Conservation (phyloP, 2,113 vertebrate genomes). For the Paradoxurus hermaphroditus region DNA sequence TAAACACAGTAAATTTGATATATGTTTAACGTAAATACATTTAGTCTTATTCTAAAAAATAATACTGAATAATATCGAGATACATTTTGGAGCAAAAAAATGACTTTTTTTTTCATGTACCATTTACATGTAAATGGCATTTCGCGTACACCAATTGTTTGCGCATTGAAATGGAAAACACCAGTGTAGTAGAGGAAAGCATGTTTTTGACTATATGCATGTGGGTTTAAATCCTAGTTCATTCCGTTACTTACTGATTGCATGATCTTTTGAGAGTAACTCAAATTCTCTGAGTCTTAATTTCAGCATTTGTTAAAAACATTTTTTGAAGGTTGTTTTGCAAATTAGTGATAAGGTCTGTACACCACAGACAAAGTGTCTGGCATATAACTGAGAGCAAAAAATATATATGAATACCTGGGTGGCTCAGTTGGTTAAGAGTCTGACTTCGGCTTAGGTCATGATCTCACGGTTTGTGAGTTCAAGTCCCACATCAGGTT, state of each 20-base stretch:
- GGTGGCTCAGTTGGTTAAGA: no score
- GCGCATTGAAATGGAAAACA: neutral
- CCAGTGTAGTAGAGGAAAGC: neutral
- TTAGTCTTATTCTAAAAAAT: neutral
- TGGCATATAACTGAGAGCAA: neutral
- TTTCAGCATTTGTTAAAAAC: neutral
- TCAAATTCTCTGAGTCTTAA: neutral
- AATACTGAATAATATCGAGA: neutral
- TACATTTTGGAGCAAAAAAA: neutral
- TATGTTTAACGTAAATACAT: neutral
- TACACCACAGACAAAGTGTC: neutral
- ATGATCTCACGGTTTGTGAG: no score
- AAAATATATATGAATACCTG: no score
- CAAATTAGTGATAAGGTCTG: neutral
- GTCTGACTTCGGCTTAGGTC: no score
- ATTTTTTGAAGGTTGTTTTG: neutral
- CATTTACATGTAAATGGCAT: neutral
- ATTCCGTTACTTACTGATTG: neutral
- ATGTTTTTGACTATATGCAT: neutral
- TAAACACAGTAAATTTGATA: neutral
- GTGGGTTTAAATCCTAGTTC: neutral
- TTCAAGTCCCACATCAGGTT: no score
- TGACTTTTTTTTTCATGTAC: neutral
- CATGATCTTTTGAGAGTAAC: neutral
- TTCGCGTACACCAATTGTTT: neutral